Percentiles rank a stretch among this genome's conserved stretches.
phyloP scores from a whole-genome alignment of 1,140 invertebrate genomes.

The Lanistes nyassanus region DNA sequence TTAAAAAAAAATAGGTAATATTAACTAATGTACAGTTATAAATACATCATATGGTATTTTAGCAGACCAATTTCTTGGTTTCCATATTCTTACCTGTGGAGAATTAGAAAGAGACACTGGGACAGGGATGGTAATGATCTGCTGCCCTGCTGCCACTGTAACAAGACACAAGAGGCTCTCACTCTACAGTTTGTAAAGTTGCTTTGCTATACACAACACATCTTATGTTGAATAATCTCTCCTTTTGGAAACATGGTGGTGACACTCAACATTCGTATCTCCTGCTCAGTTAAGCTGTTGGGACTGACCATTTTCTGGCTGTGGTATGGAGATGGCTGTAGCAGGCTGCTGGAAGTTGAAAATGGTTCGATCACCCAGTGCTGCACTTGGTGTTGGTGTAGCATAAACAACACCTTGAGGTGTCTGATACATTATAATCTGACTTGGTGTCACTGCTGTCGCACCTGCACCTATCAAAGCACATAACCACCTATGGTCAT shows the following conservation, averaged over 20 bases:
- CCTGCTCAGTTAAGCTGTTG: not conserved
- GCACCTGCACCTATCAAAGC: constrained; percentile 8
- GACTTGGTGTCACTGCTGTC: constrained; percentile 39
- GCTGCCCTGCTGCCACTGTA: constrained; percentile 37
- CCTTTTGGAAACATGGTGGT: too few species aligned
- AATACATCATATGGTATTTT: too few species aligned
- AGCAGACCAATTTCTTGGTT: too few species aligned
- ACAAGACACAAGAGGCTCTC: not conserved
- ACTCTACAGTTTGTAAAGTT: too few species aligned
- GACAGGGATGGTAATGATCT: constrained; percentile 58
- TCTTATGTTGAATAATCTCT: too few species aligned
- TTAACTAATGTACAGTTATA: too few species aligned
- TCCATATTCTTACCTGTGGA: constrained; percentile 48
- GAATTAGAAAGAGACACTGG: constrained; percentile 47
- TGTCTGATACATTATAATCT: constrained; percentile 66
- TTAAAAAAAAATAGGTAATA: too few species aligned
- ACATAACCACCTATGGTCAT: not conserved
- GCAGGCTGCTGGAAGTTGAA: constrained; percentile 60
- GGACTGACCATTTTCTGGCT: constrained; percentile 33
- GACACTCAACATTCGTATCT: too few species aligned
- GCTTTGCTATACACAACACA: too few species aligned
- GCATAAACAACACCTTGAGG: constrained; percentile 67
- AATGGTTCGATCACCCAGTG: constrained; percentile 48
- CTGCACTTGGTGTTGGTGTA: constrained; percentile 47
- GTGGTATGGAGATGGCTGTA: constrained; percentile 49